Evolutionary conservation across 92 coral and sea anemone species (phyloP).

Genomic region (Isaurus tuberculatus): DNA sequence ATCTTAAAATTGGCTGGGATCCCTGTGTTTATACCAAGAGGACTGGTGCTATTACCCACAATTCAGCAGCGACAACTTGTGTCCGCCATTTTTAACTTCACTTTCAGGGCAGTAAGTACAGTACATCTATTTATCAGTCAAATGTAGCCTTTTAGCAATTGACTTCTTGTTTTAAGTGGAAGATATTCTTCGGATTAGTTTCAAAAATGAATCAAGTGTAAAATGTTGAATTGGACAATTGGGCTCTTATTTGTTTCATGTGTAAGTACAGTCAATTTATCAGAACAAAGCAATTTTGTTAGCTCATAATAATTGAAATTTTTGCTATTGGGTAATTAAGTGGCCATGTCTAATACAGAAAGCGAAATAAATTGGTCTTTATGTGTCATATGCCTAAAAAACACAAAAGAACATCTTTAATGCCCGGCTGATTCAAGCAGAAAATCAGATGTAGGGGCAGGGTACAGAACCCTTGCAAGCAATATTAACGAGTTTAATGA

Average conservation of each 20-base stretch:
- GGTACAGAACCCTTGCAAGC: constrained; percentile 52
- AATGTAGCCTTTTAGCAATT: constrained; percentile 8
- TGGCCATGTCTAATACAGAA: neutral
- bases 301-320: too few relatives aligned
- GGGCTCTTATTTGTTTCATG: too few relatives aligned
- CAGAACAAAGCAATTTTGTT: too few relatives aligned
- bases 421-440: constrained; percentile 59
- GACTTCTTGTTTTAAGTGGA: too few relatives aligned
- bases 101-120: constrained; percentile 12
- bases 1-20: constrained; percentile 13
- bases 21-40: constrained; percentile 11
- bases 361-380: constrained; percentile 39
- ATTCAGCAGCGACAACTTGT: constrained; percentile 6
- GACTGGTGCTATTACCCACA: constrained; percentile 12
- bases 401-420: constrained; percentile 25
- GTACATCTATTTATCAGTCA: neutral
- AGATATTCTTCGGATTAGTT: too few relatives aligned
- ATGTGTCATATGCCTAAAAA: constrained; percentile 35
- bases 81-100: constrained; percentile 14
- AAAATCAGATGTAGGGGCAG: constrained; percentile 40
- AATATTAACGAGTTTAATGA: constrained; percentile 31
- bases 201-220: too few relatives aligned
- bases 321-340: too few relatives aligned
- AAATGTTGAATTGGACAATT: too few relatives aligned
- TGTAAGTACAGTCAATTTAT: too few relatives aligned